Evolutionary conservation across 2,888 invertebrate species (phyloP).

Genomic region (Hirtodrosophila histrioides): DNA sequence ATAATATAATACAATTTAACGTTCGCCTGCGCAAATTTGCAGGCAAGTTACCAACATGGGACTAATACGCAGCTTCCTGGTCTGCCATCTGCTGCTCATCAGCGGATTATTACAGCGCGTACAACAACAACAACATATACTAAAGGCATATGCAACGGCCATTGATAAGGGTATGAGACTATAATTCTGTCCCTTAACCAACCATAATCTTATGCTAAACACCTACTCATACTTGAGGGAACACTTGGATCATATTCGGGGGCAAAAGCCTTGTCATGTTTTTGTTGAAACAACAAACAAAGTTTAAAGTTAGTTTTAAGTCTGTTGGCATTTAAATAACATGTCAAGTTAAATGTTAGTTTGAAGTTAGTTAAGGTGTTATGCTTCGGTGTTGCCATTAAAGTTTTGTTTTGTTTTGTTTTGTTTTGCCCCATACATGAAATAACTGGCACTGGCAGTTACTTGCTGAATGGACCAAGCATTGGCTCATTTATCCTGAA

Average conservation of each 20-base stretch:
- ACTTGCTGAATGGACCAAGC: background rate
- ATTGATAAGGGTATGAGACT: constrained; percentile 36
- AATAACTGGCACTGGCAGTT: too few relatives aligned
- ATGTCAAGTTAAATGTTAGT: constrained; percentile 6
- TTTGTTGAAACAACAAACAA: constrained; percentile 1
- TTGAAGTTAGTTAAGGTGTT: constrained; percentile 1
- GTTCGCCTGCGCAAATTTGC: constrained; percentile 28
- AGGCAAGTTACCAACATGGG: constrained; percentile 77
- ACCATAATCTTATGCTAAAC: constrained; percentile 34
- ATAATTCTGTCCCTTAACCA: constrained; percentile 24
- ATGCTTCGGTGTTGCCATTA: background rate
- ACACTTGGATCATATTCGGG: background rate
- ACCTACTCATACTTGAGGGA: constrained; percentile 6
- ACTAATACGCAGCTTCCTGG: constrained; percentile 79
- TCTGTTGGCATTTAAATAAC: constrained; percentile 1
- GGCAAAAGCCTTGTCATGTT: constrained; percentile 29
- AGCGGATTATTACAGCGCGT: constrained; percentile 80
- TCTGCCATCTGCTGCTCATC: constrained; percentile 80
- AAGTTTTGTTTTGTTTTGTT: background rate
- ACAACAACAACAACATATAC: constrained; percentile 43
- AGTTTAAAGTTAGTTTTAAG: constrained; percentile 25
- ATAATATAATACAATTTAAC: constrained; percentile 58
- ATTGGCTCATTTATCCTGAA: constrained; percentile 4
- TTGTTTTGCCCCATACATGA: too few relatives aligned
- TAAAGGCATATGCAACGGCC: constrained; percentile 29